phyloP scores from a whole-genome alignment of 2,888 invertebrate species.

The Parapristionchus giblindavisi region DNA sequence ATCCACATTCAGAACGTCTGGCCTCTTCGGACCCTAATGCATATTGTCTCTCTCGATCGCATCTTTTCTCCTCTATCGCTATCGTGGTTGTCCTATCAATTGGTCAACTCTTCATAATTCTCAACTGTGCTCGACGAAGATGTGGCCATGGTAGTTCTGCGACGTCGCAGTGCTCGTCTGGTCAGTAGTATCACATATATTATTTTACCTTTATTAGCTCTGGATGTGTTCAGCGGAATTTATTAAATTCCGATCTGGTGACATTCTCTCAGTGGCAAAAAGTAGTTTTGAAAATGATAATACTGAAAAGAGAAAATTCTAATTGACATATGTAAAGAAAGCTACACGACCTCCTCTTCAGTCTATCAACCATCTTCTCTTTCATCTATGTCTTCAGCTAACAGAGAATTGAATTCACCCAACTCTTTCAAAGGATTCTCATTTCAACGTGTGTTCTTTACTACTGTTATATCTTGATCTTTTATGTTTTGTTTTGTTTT shows the following conservation, averaged over 20 bases:
- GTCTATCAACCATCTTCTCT: slow-evolving; percentile 14
- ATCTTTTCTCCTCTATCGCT: slow-evolving; percentile 19
- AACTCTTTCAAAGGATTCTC: too few species aligned
- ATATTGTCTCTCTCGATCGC: slow-evolving; percentile 21
- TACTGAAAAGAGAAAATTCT: neutral
- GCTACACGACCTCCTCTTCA: neutral
- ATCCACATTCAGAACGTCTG: neutral
- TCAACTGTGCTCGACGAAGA: slow-evolving; percentile 19
- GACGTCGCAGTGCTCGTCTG: slow-evolving; percentile 17
- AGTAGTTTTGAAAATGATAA: too few species aligned
- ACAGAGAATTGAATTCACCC: neutral
- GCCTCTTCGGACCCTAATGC: neutral
- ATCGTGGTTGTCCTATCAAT: slow-evolving; percentile 1
- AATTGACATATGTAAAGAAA: neutral
- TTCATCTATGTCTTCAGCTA: neutral
- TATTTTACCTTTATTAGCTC: neutral
- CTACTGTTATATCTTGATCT: too few species aligned
- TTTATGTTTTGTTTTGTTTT: too few species aligned
- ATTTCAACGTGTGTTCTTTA: too few species aligned
- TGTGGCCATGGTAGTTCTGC: neutral
- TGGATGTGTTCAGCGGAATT: neutral
- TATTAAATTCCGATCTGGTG: too few species aligned
- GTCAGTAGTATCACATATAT: neutral
- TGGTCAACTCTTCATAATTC: slow-evolving; percentile 17
- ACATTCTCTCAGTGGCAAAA: too few species aligned